Conservation (phyloP, 2,888 invertebrate species). For the Axea sp. region DNA sequence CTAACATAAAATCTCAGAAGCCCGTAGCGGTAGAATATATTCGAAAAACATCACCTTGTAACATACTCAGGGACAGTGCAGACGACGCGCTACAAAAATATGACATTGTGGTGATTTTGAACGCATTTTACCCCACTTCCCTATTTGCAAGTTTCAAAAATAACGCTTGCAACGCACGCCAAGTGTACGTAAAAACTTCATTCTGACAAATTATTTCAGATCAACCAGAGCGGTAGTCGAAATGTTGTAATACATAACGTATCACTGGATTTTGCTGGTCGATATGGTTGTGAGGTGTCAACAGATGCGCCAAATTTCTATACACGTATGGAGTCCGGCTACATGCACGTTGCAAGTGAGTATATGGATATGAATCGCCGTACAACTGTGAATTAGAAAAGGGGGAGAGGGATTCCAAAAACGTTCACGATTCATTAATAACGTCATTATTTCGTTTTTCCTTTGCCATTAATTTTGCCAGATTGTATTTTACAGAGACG, state of each 20-base stretch:
- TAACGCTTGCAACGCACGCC: no score
- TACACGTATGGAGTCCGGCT: conserved; percentile 84
- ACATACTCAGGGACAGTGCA: no score
- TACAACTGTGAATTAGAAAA: conserved; percentile 13
- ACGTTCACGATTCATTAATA: conserved; percentile 37
- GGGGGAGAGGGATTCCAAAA: conserved; percentile 18
- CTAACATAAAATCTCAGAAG: no score
- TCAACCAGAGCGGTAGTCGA: conserved; percentile 71
- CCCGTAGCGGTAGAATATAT: no score
- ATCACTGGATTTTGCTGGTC: conserved; percentile 85
- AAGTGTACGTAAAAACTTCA: conserved; percentile 16
- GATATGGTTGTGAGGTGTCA: conserved; percentile 88
- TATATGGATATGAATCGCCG: conserved; percentile 67
- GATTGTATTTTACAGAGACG: conserved; percentile 44
- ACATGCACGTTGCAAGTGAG: conserved; percentile 88
- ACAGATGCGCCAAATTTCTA: conserved; percentile 87
- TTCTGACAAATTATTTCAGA: conserved; percentile 67
- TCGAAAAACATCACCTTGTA: no score
- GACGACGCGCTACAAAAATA: no score
- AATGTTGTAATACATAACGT: conserved; percentile 85
- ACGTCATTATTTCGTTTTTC: conserved; percentile 32
- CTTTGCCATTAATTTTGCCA: conserved; percentile 25
- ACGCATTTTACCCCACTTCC: no score
- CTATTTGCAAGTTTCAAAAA: no score
- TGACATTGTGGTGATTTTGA: no score